Evolutionary conservation across 2,797 vertebrate species (phyloP).

Genomic region (Ptychadena robeensis): DNA sequence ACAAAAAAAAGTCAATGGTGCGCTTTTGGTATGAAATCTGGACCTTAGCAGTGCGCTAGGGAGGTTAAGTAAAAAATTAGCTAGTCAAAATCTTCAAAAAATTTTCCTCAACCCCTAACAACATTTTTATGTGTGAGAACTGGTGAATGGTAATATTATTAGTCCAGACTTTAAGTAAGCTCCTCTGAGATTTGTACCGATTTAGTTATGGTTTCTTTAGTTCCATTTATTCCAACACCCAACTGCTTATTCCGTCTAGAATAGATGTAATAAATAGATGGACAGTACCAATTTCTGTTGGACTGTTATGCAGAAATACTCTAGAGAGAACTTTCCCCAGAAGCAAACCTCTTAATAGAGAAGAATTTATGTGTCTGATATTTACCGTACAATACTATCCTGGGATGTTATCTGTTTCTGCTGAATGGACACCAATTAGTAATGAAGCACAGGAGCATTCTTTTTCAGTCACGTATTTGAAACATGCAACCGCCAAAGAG

Average conservation of each 20-base stretch:
- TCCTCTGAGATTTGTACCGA: not conserved
- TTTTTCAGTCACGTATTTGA: conserved; percentile 41
- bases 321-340: not conserved
- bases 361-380: conserved; percentile 21
- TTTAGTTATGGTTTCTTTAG: not conserved
- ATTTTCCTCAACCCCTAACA: too few species aligned
- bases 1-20: too few species aligned
- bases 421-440: conserved; percentile 56
- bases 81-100: too few species aligned
- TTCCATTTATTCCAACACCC: not conserved
- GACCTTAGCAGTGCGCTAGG: too few species aligned
- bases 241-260: not conserved
- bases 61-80: too few species aligned
- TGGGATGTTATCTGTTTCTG: conserved; percentile 37
- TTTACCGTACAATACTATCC: not conserved
- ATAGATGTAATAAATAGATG: not conserved
- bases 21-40: too few species aligned
- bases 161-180: too few species aligned
- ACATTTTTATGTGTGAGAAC: too few species aligned
- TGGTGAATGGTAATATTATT: too few species aligned
- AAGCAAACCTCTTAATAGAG: conserved; percentile 26
- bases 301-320: not conserved
- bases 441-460: conserved; percentile 27
- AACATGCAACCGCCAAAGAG: conserved; percentile 52
- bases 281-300: not conserved